Evolutionary conservation across 2,888 invertebrate species (phyloP), one percentile per base, ranked within the genome.

Genomic region (Magallana nippona): DNA sequence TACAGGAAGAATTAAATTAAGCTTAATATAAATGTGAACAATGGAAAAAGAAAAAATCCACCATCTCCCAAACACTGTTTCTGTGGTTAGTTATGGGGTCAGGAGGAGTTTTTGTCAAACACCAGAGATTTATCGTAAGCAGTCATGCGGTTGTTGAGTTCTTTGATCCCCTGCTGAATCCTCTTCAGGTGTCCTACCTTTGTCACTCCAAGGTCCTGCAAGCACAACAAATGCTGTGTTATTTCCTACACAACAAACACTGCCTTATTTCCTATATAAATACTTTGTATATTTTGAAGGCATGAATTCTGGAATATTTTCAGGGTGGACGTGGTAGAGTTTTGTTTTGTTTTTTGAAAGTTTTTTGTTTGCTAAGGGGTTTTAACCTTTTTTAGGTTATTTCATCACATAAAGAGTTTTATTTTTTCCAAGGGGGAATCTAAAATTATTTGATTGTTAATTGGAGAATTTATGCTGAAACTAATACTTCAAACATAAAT

Each of bases 101-200:
- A 86, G 56, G 82, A 83, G 22, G 78, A 78, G 56, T 62, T 55
- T 55, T 83, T 83, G 32, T 80, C 77, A n/a, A 80, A 83, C 17
- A 77, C 55, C 13, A 83, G 58, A 1, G 80, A 88, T 85, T 89
- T 89, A 62, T 91, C 91, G 63, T 89, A 87, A n/a, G 90, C 90
- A n/a, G 91, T 86, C 89, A 91, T 90, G 22, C 92, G 84, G 82
- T 86, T 91, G 19, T 88, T 89, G 15, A 97, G 95, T 94, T 98
- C 98, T 94, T 97, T 97, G 87, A 98, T 97, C 32, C 97, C 98
- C 94, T 98, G 97, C 88, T 98, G 96, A 89, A 99, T 97, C 92
- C 99, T 96, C 95, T 99, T 99, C 56, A 98, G 96, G 94, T 99
- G 99, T 0, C 99, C 99, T 81, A 99, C 97, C 95, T 99, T 99